These are phyloP conservation scores for Drosophila nikananu DNA, from an alignment of 1,140 invertebrate genomes.

Conservation along the genomic window DNA sequence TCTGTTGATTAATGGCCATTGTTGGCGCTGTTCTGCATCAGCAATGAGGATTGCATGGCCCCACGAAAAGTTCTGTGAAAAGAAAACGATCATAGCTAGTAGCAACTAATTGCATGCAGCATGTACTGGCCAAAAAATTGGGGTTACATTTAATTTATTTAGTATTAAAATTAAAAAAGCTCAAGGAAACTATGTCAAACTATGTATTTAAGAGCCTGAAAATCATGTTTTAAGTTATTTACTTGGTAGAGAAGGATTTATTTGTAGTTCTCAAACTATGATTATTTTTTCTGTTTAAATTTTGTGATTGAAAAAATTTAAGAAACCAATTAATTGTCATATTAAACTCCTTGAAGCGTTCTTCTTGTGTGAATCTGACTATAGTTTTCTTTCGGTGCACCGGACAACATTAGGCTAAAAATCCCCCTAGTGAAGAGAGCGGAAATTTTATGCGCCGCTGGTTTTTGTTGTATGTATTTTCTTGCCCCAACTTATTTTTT, in stretches of 20 bases:
- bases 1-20: conserved; percentile 42
- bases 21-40: conserved; percentile 44
- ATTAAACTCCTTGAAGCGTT: no score
- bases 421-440: conserved; percentile 27
- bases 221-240: not conserved
- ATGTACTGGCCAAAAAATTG: not conserved
- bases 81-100: conserved; percentile 26
- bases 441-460: conserved; percentile 74
- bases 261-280: no score
- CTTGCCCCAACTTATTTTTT: conserved; percentile 23
- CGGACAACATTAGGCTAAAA: conserved; percentile 16
- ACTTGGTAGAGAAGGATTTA: no score
- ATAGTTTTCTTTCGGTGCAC: conserved; percentile 20
- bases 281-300: no score
- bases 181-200: not conserved
- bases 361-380: not conserved
- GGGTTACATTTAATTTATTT: no score
- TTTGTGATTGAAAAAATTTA: no score
- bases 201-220: not conserved
- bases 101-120: conserved; percentile 41
- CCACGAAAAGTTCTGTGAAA: conserved; percentile 29
- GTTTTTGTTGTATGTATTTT: conserved; percentile 52
- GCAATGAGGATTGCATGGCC: conserved; percentile 34
- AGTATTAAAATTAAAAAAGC: not conserved
- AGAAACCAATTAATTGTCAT: no score